A percentile compares a stretch with the other conserved stretches of the same genome.
These are phyloP conservation scores for Epinephelus cyanopodus DNA, from an alignment of 2,113 vertebrate species.

Conservation along the genomic window DNA sequence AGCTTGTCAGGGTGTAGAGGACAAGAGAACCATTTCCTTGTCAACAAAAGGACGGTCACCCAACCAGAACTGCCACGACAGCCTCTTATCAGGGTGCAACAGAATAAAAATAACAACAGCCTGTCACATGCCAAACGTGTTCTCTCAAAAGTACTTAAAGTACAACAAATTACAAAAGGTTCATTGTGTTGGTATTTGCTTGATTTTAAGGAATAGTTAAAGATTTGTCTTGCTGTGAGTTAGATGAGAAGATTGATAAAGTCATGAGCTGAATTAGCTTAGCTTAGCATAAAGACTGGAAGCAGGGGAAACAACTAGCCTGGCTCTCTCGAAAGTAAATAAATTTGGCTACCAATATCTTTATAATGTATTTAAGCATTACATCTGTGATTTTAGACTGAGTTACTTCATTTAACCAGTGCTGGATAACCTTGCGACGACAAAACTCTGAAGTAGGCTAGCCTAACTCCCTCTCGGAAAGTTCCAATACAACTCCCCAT, in stretches of 20 bases:
- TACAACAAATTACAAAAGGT: background rate
- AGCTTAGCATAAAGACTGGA: background rate
- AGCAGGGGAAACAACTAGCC: background rate
- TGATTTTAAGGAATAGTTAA: background rate
- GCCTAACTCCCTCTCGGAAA: background rate
- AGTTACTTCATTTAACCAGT: background rate
- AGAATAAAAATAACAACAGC: conserved; percentile 14
- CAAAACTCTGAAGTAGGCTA: background rate
- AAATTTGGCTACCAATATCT: background rate
- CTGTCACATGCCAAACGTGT: conserved; percentile 10
- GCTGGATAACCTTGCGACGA: background rate
- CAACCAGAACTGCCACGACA: conserved; percentile 45
- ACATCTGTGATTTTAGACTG: background rate
- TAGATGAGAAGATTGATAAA: background rate
- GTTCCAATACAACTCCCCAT: background rate
- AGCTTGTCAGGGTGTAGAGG: conserved; percentile 47
- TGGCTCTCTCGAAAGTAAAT: background rate
- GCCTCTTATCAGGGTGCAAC: conserved; percentile 16
- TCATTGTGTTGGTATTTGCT: background rate
- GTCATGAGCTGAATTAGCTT: background rate
- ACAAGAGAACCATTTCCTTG: conserved; percentile 54
- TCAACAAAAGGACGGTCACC: conserved; percentile 53
- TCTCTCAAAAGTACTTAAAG: background rate
- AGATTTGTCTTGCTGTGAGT: background rate
- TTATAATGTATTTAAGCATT: background rate